phyloP scores from a whole-genome alignment of 1,140 invertebrate species.

The Pygmarrhopalites habei region DNA sequence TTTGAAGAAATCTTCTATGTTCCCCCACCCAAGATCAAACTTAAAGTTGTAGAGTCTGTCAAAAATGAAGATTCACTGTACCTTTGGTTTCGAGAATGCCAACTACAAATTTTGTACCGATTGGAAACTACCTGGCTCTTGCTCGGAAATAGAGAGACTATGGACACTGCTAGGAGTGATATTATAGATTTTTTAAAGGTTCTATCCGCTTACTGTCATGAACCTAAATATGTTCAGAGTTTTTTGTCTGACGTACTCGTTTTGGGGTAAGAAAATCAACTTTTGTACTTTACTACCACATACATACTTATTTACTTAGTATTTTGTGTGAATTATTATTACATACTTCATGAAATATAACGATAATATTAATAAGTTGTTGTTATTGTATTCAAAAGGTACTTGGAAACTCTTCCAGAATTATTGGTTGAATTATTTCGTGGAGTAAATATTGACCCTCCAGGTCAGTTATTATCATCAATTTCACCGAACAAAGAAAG shows the following conservation, averaged over 20 bases:
- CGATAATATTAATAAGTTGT: constrained; percentile 1
- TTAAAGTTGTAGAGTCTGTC: constrained; percentile 4
- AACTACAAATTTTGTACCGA: constrained; percentile 23
- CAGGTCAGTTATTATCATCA: background rate
- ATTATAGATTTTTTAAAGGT: constrained; percentile 19
- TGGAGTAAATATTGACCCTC: constrained; percentile 1
- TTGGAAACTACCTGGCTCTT: constrained; percentile 20
- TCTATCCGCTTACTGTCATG: constrained; percentile 13
- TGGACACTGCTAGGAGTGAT: constrained; percentile 8
- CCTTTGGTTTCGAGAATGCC: constrained; percentile 10
- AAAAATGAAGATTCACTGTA: background rate
- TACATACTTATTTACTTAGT: background rate
- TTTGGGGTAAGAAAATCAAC: constrained; percentile 17
- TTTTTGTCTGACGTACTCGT: constrained; percentile 14
- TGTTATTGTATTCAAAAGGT: constrained; percentile 1
- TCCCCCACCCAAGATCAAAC: constrained; percentile 7
- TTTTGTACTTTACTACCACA: background rate
- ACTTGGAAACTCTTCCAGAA: constrained; percentile 5
- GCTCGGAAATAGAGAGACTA: constrained; percentile 3
- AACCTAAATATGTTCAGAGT: constrained; percentile 20
- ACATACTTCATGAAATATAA: background rate
- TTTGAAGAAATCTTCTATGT: constrained; percentile 10
- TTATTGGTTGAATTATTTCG: background rate
- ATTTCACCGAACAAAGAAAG: background rate
- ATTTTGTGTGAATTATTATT: background rate